Evolutionary conservation across 1,140 invertebrate species (phyloP).

Genomic region (Pseudobourletiella spinata): DNA sequence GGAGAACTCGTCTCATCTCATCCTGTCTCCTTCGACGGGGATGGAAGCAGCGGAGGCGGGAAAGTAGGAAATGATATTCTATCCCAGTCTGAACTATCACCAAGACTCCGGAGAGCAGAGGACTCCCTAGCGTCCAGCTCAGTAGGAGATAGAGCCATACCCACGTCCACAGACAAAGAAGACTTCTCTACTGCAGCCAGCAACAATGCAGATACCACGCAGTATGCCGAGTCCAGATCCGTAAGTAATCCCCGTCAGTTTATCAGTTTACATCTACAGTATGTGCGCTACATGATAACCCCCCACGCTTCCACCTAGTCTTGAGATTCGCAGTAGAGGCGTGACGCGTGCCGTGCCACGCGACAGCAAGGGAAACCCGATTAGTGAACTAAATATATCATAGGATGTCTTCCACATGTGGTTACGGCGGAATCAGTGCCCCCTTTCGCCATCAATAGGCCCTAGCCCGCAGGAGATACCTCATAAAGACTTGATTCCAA

Average conservation of each 20-base stretch:
- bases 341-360: no score
- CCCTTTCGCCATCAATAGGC: no score
- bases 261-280: background rate
- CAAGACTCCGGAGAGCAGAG: slow-evolving; percentile 23
- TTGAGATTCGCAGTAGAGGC: no score
- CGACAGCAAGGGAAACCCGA: no score
- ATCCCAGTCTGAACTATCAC: slow-evolving; percentile 31
- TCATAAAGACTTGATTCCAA: no score
- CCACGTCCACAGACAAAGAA: slow-evolving; percentile 19
- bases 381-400: no score
- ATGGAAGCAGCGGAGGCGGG: slow-evolving; percentile 2
- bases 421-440: no score
- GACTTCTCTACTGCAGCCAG: slow-evolving; percentile 11
- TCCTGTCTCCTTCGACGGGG: slow-evolving; percentile 31
- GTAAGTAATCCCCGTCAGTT: slow-evolving; percentile 12
- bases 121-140: slow-evolving; percentile 6
- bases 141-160: background rate
- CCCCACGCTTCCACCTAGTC: no score
- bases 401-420: no score
- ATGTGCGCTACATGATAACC: no score
- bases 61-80: slow-evolving; percentile 33
- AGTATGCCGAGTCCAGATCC: slow-evolving; percentile 29
- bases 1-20: no score
- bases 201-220: slow-evolving; percentile 13
- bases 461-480: no score